These are phyloP conservation scores for Teleiodes luculella DNA, from an alignment of 2,888 invertebrate species.

Conservation along the genomic window DNA sequence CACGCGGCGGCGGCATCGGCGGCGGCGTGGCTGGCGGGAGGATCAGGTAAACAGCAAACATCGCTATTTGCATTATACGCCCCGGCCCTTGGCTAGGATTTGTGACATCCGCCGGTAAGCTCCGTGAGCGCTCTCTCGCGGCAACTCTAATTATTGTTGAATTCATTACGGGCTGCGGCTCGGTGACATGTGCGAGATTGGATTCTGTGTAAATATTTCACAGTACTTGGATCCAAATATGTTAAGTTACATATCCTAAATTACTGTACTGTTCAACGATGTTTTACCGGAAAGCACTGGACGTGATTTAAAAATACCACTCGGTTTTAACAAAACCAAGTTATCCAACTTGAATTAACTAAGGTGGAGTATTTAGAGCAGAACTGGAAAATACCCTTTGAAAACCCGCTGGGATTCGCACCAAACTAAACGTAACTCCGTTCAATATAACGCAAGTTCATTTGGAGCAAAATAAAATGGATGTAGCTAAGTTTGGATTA, in stretches of 20 bases:
- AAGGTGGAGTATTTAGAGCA: slow-evolving; percentile 12
- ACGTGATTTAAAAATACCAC: slow-evolving; percentile 4
- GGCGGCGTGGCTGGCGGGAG: slow-evolving; percentile 30
- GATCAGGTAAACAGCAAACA: slow-evolving; percentile 53
- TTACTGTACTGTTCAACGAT: background rate
- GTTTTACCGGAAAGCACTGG: background rate
- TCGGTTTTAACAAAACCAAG: slow-evolving; percentile 6
- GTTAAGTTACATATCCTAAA: background rate
- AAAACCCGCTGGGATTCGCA: slow-evolving; percentile 10
- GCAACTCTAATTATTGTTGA: slow-evolving; percentile 54
- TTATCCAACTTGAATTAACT: slow-evolving; percentile 4
- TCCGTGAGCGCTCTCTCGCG: slow-evolving; percentile 42
- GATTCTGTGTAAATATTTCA: slow-evolving; percentile 43
- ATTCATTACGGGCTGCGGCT: slow-evolving; percentile 37
- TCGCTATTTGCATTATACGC: slow-evolving; percentile 63
- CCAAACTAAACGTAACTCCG: slow-evolving; percentile 14
- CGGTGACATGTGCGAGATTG: slow-evolving; percentile 45
- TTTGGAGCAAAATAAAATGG: slow-evolving; percentile 19
- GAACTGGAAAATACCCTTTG: slow-evolving; percentile 15
- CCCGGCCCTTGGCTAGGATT: slow-evolving; percentile 64
- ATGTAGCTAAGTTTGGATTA: slow-evolving; percentile 25
- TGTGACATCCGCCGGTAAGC: slow-evolving; percentile 67
- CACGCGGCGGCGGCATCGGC: slow-evolving; percentile 39
- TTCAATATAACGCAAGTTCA: slow-evolving; percentile 15
- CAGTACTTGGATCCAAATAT: slow-evolving; percentile 10